Evolutionary conservation across 2,797 vertebrate genomes (phyloP), one percentile per base, ranked within the genome.

Genomic region (Cirrhinus molitorella): DNA sequence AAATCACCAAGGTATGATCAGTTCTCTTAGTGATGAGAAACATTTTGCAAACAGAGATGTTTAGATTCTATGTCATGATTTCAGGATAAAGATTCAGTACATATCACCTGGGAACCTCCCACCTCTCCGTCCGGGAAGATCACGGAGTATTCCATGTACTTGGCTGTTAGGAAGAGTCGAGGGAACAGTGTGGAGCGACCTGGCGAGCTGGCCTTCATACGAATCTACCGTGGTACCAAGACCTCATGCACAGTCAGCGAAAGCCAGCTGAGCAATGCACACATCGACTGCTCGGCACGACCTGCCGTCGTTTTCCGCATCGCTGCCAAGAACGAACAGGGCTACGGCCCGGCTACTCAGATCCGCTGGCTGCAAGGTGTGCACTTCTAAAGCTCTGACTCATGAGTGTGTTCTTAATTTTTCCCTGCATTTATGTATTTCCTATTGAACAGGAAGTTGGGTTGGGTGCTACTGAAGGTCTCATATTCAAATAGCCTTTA

Each of bases 341-440:
- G 98, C 77, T 99, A 99, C 0, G 98, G 98, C 74, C 98, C 98
- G 0, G 98, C 98, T 1, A 99, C 98, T 0, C 98, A 99, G 91
- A 98, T 99, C 89, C 97, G 98, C 90, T 99, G 98, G 98, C 96
- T 99, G 61, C 98, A 99, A 96, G 97, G 98, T 98, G 43, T 9
- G 59, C 40, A 14, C 28, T 73, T 74, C 47, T 43, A n/a, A 57
- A 57, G 51, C 51, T 57, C 1, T n/a, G 28, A 19, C 45, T 49
- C 25, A 72, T 31, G 25, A 31, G 17, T 31, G 23, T 19, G 19
- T n/a, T 72, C 40, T 43, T 10, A 2, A 43, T 43, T 43, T 43
- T 43, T 2, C 40, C 1, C 9, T 43, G 40, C 10, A 9, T 43
- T 43, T 9, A 43, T 43, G 40, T 40, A 40, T 40, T 40, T 40